phyloP scores from a whole-genome alignment of 2,113 vertebrate genomes.

The Uropsilus gracilis region DNA sequence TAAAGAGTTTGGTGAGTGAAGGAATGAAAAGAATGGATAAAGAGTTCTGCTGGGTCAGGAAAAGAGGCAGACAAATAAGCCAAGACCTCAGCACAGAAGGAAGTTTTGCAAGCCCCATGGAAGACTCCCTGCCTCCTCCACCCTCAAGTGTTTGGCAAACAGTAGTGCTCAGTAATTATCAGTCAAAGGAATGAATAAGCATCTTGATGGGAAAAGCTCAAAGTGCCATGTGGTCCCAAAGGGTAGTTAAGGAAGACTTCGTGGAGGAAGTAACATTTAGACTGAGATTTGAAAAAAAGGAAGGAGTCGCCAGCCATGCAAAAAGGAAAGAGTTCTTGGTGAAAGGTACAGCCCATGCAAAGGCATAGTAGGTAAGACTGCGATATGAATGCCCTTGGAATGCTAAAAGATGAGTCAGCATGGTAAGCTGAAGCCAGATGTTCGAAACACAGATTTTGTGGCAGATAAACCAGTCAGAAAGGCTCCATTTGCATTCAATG shows the following conservation, averaged over 20 bases:
- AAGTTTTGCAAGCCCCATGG: background rate
- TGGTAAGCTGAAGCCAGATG: background rate
- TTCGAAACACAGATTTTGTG: background rate
- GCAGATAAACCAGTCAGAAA: background rate
- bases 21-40: background rate
- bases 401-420: background rate
- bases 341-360: background rate
- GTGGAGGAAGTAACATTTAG: constrained; percentile 17
- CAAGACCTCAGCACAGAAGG: background rate
- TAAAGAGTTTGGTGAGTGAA: background rate
- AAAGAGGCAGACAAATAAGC: background rate
- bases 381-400: background rate
- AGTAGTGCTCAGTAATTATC: background rate
- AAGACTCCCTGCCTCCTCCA: background rate
- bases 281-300: background rate
- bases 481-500: background rate
- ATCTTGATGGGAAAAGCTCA: background rate
- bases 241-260: background rate
- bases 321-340: background rate
- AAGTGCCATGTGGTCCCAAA: background rate
- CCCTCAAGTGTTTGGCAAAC: background rate
- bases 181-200: background rate
- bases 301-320: background rate
- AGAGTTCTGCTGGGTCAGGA: background rate
- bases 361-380: background rate